Conservation (phyloP, 2,888 invertebrate species). For the Drosophila monieri region DNA sequence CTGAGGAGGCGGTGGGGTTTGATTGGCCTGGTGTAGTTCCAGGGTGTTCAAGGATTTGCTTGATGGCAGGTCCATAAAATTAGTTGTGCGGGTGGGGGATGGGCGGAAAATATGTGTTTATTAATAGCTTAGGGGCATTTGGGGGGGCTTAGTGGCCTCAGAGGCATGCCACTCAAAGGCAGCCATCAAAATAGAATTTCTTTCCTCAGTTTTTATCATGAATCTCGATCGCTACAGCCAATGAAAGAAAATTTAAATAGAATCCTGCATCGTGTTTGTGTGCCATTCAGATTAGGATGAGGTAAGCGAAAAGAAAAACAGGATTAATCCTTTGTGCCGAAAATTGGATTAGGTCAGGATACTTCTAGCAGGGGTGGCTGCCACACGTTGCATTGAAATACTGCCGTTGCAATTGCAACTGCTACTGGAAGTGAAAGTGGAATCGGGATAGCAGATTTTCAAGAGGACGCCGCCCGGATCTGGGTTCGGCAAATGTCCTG, state of each 20-base stretch:
- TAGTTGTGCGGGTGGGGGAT: constrained; percentile 47
- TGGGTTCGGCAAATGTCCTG: constrained; percentile 44
- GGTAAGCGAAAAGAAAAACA: constrained; percentile 65
- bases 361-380: constrained; percentile 32
- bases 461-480: constrained; percentile 29
- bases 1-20: constrained; percentile 55
- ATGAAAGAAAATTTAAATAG: constrained; percentile 27
- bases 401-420: constrained; percentile 7
- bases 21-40: constrained; percentile 68
- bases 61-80: constrained; percentile 73
- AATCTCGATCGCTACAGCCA: constrained; percentile 6
- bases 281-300: constrained; percentile 17
- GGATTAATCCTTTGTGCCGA: constrained; percentile 72
- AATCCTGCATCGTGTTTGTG: constrained; percentile 23
- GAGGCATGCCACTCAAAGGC: not conserved
- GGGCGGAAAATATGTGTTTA: constrained; percentile 47
- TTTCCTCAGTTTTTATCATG: not conserved
- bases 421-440: constrained; percentile 9
- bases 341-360: constrained; percentile 76
- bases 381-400: constrained; percentile 57
- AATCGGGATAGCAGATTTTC: constrained; percentile 52
- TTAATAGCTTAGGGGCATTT: constrained; percentile 67
- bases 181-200: not conserved
- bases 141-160: constrained; percentile 30
- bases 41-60: constrained; percentile 60